phyloP scores from a whole-genome alignment of 2,888 invertebrate species.

The Apoda limacodes region DNA sequence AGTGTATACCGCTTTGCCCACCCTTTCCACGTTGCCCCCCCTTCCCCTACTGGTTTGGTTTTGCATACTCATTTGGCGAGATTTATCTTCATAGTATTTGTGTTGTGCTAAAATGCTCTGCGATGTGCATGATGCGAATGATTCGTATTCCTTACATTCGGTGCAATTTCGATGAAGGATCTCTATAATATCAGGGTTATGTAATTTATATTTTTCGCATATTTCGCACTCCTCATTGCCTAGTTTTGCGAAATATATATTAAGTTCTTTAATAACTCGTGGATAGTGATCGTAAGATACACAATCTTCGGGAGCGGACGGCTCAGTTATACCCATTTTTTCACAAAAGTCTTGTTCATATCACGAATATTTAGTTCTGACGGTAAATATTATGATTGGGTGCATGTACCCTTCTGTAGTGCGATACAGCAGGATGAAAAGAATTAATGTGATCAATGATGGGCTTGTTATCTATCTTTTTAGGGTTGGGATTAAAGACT shows the following conservation, averaged over 20 bases:
- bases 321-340: conserved; percentile 7
- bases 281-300: conserved; percentile 13
- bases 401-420: conserved; percentile 3
- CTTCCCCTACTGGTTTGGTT: no score
- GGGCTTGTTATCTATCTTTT: no score
- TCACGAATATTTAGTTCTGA: conserved; percentile 3
- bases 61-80: no score
- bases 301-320: conserved; percentile 4
- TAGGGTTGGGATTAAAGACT: no score
- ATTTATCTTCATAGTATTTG: conserved; percentile 9
- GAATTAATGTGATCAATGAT: conserved; percentile 1
- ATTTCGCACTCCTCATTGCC: conserved; percentile 15
- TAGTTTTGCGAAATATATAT: conserved; percentile 14
- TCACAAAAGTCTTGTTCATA: conserved; percentile 8
- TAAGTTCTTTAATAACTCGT: conserved; percentile 10
- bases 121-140: conserved; percentile 12
- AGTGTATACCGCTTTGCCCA: no score
- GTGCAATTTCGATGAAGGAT: conserved; percentile 5
- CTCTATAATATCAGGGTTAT: conserved; percentile 6
- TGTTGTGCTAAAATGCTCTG: conserved; percentile 10
- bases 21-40: no score
- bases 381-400: conserved; percentile 3
- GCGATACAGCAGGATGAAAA: conserved; percentile 2
- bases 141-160: conserved; percentile 9
- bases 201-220: conserved; percentile 13